Base-by-base conservation (phyloP, 1,140 invertebrate species). In the Oncopodura yosiiana region DNA sequence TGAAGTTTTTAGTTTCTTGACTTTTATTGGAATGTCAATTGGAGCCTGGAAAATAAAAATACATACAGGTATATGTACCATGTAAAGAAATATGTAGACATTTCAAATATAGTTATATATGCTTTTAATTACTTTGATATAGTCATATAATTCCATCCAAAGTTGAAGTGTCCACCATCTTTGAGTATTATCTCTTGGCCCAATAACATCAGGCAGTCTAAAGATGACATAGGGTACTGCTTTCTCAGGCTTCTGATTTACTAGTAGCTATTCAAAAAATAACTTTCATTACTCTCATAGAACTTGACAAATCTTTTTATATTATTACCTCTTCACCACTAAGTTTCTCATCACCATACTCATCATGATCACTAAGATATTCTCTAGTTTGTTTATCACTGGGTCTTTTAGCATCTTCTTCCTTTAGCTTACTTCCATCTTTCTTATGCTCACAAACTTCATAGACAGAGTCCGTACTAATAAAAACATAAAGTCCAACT, bases 381-480 rank as follows among this genome's bases (percentile, higher is more conserved):
- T 67, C 58, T 21, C 64, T 45, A 27, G 67, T 54, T n/a, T 65
- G 56, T n/a, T 53, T 56, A 36, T 65, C 46, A 0, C 46, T 26
- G 6, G 74, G 73, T 57, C 73, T 42, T 0, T 71, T 63, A 2
- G 70, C 68, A 56, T 74, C 71, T 14, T 55, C 46, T 55, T 70
- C 69, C 39, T 56, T 45, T 4, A 55, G 45, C 4, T 63, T 49
- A 6, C 58, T 45, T 3, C 65, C 51, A 8, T 30, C 39, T 60
- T 49, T 46, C n/a, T 34, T 37, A 9, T 1, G 49, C 38, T 63
- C 58, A 52, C 70, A 70, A n/a, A 76, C 74, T 52, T 75, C 73
- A 50, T 75, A 76, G 1, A 76, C 71, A 8, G 73, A 75, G 61
- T 76, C 74, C 0, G 71, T 69, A 56, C 72, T 74, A 24, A 76